Evolutionary conservation across 2,888 invertebrate genomes (phyloP).

Genomic region (Incurvaria masculella): DNA sequence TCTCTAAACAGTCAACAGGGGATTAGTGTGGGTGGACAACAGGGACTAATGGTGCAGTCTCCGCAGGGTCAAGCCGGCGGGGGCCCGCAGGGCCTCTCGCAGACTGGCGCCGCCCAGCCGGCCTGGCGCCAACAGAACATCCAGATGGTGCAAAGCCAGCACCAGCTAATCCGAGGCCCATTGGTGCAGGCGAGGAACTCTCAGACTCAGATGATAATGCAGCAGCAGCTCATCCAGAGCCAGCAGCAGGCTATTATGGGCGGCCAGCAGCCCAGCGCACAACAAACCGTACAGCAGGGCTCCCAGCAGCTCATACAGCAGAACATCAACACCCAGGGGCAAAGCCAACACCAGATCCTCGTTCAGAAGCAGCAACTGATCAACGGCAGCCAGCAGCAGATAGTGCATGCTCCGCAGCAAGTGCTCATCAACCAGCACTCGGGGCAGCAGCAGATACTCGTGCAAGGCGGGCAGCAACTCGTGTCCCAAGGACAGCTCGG

Average conservation of each 20-base stretch:
- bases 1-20: slow-evolving; percentile 35
- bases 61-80: slow-evolving; percentile 37
- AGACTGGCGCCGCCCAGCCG: slow-evolving; percentile 28
- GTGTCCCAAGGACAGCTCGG: slow-evolving; percentile 47
- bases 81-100: slow-evolving; percentile 23
- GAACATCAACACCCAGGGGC: slow-evolving; percentile 51
- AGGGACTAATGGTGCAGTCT: slow-evolving; percentile 35
- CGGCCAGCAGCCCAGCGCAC: slow-evolving; percentile 52
- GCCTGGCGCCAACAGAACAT: slow-evolving; percentile 51
- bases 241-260: slow-evolving; percentile 46
- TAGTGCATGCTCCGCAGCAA: slow-evolving; percentile 51
- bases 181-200: slow-evolving; percentile 45
- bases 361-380: slow-evolving; percentile 58
- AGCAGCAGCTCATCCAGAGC: slow-evolving; percentile 56
- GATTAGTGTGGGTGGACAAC: slow-evolving; percentile 45
- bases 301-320: slow-evolving; percentile 62
- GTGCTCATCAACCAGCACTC: slow-evolving; percentile 49
- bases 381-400: slow-evolving; percentile 51
- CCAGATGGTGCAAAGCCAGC: slow-evolving; percentile 52
- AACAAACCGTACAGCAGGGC: slow-evolving; percentile 50
- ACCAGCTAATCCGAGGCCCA: slow-evolving; percentile 48
- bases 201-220: slow-evolving; percentile 52
- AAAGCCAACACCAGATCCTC: slow-evolving; percentile 48
- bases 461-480: slow-evolving; percentile 47
- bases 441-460: slow-evolving; percentile 48